Percentiles rank a stretch among this genome's conserved stretches.
phyloP scores from a whole-genome alignment of 2,888 invertebrate species.

The Torymus tubicola region DNA sequence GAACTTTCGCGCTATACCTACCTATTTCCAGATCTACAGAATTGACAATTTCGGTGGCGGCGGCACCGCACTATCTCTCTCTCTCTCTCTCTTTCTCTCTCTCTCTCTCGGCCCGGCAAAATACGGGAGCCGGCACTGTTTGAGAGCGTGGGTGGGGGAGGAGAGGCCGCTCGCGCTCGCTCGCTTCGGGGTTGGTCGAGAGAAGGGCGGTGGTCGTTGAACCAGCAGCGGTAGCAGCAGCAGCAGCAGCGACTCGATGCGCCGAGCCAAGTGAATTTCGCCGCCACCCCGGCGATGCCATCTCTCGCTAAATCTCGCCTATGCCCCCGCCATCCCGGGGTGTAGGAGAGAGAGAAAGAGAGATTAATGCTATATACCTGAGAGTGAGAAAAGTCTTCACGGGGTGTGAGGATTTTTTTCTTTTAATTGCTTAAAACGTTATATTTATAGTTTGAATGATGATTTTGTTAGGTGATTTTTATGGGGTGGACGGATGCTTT shows the following conservation, averaged over 20 bases:
- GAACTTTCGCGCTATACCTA: too few species aligned
- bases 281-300: background rate
- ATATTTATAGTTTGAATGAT: too few species aligned
- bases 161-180: constrained; percentile 27
- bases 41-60: background rate
- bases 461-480: too few species aligned
- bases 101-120: constrained; percentile 14
- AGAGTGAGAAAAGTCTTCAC: too few species aligned
- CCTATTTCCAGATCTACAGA: too few species aligned
- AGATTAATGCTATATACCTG: too few species aligned
- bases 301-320: background rate
- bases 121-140: background rate
- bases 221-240: constrained; percentile 62
- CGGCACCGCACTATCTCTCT: background rate
- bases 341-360: too few species aligned
- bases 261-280: constrained; percentile 41
- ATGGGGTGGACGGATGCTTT: too few species aligned
- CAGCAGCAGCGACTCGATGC: constrained; percentile 11
- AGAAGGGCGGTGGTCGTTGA: constrained; percentile 76
- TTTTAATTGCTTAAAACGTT: too few species aligned
- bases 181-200: constrained; percentile 72
- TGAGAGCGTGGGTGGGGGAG: too few species aligned
- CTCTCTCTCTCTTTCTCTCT: constrained; percentile 35
- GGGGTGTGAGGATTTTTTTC: too few species aligned
- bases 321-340: too few species aligned